Base-by-base conservation (phyloP, 2,113 vertebrate species). In the Poicephalus meyeri region DNA sequence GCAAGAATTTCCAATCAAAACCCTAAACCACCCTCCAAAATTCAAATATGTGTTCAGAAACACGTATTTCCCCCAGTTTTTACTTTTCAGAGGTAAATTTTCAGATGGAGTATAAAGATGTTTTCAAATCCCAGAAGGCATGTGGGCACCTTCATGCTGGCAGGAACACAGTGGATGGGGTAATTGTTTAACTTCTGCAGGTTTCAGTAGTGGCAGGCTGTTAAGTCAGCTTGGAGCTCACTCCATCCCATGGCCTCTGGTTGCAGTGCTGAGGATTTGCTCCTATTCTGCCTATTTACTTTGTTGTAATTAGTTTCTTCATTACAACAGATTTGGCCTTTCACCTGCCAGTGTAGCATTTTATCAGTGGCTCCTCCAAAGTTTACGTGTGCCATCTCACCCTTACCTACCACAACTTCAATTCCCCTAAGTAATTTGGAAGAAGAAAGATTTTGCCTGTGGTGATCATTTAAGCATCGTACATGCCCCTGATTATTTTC, bases 301-400 rank as follows among this genome's bases (percentile, higher is more conserved):
- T 92, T 78, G 42, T 55, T 16, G 5, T 94, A 93, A 95, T 93
- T 91, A 73, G 55, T 90, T 96, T 86, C 68, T 86, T 26, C 68
- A 13, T 25, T 1, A 1, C 72, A 68, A 64, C 42, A 74, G 25
- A 28, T 21, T 64, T 78, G 66, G 39, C 52, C 39, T 93, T 61
- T 88, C 46, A 77, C 65, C 61, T 90, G 73, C 55, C 80, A 88
- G 46, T 4, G 1, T 6, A 2, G 31, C 26, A 2, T 90, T 90
- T 86, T 84, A 24, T 93, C 39, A 41, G 69, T n/a, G 77, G 65
- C 55, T 78, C 37, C 58, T 74, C 72, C 55, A 23, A 78, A 64
- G 76, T 71, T 64, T 90, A 60, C 0, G 0, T 11, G 15, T 64
- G 55, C 23, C 33, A 9, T 20, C 79, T 88, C 0, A 0, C 58